Conservation (phyloP, 2,888 invertebrate species). For the Cheilosia soror region DNA sequence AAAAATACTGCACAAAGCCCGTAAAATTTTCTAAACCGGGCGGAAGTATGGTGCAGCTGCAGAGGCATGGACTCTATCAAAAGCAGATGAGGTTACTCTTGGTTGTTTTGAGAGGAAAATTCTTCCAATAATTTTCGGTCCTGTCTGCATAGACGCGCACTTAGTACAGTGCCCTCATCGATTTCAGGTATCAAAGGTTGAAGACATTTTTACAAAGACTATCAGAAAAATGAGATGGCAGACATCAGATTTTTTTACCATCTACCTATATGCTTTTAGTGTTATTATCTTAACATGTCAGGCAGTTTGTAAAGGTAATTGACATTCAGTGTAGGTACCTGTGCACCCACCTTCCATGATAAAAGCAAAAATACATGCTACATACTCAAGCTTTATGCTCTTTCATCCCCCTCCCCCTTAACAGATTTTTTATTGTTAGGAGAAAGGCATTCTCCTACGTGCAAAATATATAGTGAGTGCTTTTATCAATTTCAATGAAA, state of each 20-base stretch:
- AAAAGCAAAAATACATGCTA: conserved; percentile 18
- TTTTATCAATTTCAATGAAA: conserved; percentile 37
- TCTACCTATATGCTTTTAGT: background rate
- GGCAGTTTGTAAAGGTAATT: conserved; percentile 62
- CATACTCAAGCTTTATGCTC: background rate
- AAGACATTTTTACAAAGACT: background rate
- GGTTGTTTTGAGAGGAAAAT: too few relatives aligned
- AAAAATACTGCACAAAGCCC: too few relatives aligned
- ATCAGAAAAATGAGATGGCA: background rate
- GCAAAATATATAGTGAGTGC: conserved; percentile 28
- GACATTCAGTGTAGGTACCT: conserved; percentile 61
- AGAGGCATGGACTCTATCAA: too few relatives aligned
- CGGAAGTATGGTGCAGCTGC: too few relatives aligned
- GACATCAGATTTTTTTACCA: background rate
- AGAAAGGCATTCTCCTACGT: conserved; percentile 36
- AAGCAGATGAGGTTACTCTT: too few relatives aligned
- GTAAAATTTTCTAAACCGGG: too few relatives aligned
- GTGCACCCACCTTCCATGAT: conserved; percentile 2
- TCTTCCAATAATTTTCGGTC: too few relatives aligned
- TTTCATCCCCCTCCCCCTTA: conserved; percentile 25
- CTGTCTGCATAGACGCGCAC: too few relatives aligned
- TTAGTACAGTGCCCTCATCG: background rate
- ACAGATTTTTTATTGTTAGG: conserved; percentile 37
- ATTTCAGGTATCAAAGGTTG: background rate
- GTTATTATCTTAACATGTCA: conserved; percentile 28